Evolutionary conservation across 2,797 vertebrate species (phyloP).

Genomic region (Platyrinchus mystaceus): DNA sequence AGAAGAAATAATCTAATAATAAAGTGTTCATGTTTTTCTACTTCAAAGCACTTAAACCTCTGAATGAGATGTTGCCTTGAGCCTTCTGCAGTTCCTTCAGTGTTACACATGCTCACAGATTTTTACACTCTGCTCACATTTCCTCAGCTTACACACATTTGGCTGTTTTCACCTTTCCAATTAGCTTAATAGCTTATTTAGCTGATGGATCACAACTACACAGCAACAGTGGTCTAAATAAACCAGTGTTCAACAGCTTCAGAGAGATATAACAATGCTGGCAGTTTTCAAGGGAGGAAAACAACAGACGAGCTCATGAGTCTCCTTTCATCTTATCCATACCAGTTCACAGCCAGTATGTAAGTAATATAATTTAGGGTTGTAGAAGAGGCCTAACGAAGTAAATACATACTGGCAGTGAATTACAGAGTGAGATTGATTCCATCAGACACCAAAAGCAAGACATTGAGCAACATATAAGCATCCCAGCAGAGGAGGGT

Average conservation of each 20-base stretch:
- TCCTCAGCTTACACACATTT: background rate
- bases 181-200: background rate
- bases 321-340: background rate
- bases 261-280: background rate
- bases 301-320: background rate
- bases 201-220: background rate
- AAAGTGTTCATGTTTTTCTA: background rate
- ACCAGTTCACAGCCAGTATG: background rate
- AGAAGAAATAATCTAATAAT: background rate
- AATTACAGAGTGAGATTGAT: background rate
- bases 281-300: background rate
- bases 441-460: background rate
- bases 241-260: background rate
- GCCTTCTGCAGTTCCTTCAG: background rate
- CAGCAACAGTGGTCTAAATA: background rate
- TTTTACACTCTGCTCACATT: background rate
- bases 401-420: background rate
- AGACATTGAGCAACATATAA: background rate
- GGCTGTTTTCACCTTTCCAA: background rate
- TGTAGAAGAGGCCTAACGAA: background rate
- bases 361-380: constrained; percentile 1
- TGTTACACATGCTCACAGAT: background rate
- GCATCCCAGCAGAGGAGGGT: background rate
- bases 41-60: background rate
- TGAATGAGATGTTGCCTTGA: background rate